These are phyloP conservation scores for Arrhopalites spinosus DNA, from an alignment of 2,888 invertebrate genomes.

Conservation along the genomic window DNA sequence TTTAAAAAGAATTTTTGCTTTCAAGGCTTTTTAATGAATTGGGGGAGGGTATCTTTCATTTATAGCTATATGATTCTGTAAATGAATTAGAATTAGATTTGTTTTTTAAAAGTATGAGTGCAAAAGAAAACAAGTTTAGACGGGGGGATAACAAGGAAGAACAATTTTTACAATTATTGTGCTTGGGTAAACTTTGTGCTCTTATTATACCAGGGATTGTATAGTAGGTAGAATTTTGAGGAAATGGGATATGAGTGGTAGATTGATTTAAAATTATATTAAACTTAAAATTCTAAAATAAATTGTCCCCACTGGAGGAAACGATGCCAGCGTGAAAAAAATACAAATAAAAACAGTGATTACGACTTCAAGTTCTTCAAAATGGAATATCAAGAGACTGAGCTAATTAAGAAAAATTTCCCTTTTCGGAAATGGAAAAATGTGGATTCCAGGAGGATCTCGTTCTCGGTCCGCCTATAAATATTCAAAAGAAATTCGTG, in stretches of 20 bases:
- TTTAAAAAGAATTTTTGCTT: too few relatives aligned
- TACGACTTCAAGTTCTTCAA: conserved; percentile 23
- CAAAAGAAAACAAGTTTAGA: too few relatives aligned
- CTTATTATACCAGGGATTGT: too few relatives aligned
- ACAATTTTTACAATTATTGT: too few relatives aligned
- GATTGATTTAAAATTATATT: not conserved
- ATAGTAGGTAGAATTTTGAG: not conserved
- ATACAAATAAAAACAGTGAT: conserved; percentile 5
- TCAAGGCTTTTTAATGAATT: too few relatives aligned
- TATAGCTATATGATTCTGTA: not conserved
- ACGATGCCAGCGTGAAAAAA: conserved; percentile 19
- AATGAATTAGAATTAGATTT: not conserved
- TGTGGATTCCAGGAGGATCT: conserved; percentile 22
- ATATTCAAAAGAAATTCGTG: conserved; percentile 52
- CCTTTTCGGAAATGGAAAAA: conserved; percentile 7
- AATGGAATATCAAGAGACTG: not conserved
- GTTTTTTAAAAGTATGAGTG: too few relatives aligned
- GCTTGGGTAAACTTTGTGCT: too few relatives aligned
- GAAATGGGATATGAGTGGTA: too few relatives aligned
- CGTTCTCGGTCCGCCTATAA: conserved; percentile 38
- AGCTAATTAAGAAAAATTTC: conserved; percentile 10
- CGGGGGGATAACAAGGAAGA: too few relatives aligned
- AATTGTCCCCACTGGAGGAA: not conserved
- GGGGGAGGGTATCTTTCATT: not conserved
- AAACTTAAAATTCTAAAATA: not conserved